phyloP scores from a whole-genome alignment of 2,113 vertebrate species.

The Nycticryphes semicollaris region DNA sequence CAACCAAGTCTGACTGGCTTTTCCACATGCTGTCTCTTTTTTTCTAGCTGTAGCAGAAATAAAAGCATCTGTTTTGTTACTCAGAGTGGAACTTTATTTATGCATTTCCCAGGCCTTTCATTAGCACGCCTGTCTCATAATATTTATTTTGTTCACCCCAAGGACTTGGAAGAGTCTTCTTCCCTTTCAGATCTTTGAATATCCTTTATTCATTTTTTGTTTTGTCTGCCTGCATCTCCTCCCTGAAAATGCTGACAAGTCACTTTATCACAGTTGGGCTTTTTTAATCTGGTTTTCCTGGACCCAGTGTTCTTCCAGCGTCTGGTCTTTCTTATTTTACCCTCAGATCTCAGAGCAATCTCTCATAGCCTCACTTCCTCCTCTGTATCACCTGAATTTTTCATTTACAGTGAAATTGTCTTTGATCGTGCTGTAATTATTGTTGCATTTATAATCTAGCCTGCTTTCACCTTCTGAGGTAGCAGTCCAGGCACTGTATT shows the following conservation, averaged over 20 bases:
- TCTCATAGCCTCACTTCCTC: background rate
- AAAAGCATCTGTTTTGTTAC: background rate
- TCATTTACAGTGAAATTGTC: background rate
- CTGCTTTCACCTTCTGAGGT: background rate
- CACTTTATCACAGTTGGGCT: background rate
- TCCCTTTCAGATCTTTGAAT: background rate
- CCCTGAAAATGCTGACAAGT: background rate
- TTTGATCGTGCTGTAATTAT: background rate
- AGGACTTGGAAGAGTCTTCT: background rate
- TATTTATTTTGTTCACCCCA: background rate
- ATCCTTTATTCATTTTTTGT: background rate
- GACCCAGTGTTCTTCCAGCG: accelerated
- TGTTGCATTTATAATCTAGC: background rate
- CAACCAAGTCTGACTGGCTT: background rate
- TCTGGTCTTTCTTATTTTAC: background rate
- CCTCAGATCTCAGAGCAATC: background rate
- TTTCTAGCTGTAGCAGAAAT: background rate
- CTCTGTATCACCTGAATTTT: background rate
- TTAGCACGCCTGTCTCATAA: background rate
- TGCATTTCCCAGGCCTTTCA: background rate
- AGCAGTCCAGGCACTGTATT: accelerated
- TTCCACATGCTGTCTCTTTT: background rate
- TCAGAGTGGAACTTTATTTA: background rate
- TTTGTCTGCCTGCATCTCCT: background rate
- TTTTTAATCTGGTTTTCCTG: background rate